phyloP scores from a whole-genome alignment of 2,888 invertebrate genomes.

The Morpho helenor region DNA sequence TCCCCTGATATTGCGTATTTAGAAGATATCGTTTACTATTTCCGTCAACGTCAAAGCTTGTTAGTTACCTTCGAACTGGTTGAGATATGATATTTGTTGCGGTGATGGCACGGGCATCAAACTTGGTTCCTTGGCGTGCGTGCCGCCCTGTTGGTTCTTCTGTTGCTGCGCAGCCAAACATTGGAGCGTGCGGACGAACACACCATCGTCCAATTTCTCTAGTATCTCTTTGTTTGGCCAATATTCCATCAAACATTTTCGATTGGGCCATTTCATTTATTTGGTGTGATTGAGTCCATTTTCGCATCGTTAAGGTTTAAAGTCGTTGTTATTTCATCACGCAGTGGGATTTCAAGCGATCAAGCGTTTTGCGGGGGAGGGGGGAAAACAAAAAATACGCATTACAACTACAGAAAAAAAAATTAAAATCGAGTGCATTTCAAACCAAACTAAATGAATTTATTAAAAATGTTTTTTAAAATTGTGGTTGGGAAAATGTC shows the following conservation, averaged over 20 bases:
- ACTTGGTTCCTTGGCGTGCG: constrained; percentile 88
- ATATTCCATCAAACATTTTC: constrained; percentile 38
- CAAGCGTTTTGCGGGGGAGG: constrained; percentile 73
- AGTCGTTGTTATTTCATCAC: constrained; percentile 63
- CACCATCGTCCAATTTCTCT: constrained; percentile 74
- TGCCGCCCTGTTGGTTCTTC: constrained; percentile 66
- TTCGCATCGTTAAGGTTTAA: constrained; percentile 36
- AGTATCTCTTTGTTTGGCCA: constrained; percentile 63
- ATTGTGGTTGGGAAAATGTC: constrained; percentile 78
- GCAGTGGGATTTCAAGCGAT: constrained; percentile 74
- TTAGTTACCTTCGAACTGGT: constrained; percentile 90
- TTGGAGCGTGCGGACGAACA: constrained; percentile 78
- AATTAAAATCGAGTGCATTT: constrained; percentile 42
- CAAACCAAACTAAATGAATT: constrained; percentile 27
- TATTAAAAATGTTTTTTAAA: constrained; percentile 17
- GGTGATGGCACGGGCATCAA: constrained; percentile 97
- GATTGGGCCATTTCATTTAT: constrained; percentile 18
- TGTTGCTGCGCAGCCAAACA: constrained; percentile 74
- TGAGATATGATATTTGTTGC: constrained; percentile 96
- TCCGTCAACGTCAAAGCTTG: constrained; percentile 41
- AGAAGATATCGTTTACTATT: constrained; percentile 25
- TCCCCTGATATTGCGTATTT: neutral
- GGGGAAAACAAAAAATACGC: constrained; percentile 76
- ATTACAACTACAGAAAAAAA: constrained; percentile 78
- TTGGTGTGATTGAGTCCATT: constrained; percentile 25